These are phyloP conservation scores for Leptogaster cylindrica DNA, from an alignment of 2,888 invertebrate genomes.

Conservation along the genomic window DNA sequence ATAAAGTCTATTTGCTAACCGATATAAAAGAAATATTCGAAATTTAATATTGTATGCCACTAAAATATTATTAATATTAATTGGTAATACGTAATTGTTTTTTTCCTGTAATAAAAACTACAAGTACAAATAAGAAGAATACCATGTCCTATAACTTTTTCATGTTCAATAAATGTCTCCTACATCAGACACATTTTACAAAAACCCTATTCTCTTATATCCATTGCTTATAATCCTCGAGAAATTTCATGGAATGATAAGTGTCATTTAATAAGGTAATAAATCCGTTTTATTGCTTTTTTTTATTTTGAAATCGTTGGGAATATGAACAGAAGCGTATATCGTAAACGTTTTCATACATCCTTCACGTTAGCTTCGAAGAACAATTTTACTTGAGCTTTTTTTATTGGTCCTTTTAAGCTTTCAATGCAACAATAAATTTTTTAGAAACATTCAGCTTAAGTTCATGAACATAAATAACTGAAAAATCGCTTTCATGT, in stretches of 20 bases:
- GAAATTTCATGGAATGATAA: conserved; percentile 2
- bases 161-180: no score
- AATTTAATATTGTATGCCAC: no score
- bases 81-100: no score
- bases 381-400: conserved; percentile 13
- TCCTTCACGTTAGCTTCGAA: conserved; percentile 1
- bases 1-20: no score
- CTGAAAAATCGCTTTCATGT: background rate
- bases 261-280: conserved; percentile 26
- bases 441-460: background rate
- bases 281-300: conserved; percentile 19
- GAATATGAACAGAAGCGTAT: conserved; percentile 15
- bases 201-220: no score
- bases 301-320: conserved; percentile 15
- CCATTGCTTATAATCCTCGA: no score
- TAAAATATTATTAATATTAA: no score
- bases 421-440: background rate
- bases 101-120: no score
- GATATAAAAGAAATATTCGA: no score
- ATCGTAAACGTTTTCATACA: conserved; percentile 13
- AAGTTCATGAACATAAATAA: background rate
- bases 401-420: conserved; percentile 3
- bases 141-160: no score
- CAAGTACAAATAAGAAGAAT: no score
- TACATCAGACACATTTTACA: no score